Conservation (phyloP, 1,140 invertebrate genomes). For the Nebria ingens region DNA sequence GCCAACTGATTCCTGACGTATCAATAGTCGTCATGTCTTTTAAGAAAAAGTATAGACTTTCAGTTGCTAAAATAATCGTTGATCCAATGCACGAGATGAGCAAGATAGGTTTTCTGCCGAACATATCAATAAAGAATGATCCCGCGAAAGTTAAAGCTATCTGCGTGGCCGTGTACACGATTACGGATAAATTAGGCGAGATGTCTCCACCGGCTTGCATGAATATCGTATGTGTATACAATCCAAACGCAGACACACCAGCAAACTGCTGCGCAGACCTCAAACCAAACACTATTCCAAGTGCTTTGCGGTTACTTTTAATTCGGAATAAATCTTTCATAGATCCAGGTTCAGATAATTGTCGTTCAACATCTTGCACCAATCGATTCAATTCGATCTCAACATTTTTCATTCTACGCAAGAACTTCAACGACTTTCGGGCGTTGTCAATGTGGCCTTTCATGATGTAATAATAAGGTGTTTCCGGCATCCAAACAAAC, state of each 20-base stretch:
- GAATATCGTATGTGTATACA: constrained; percentile 47
- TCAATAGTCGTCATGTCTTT: neutral
- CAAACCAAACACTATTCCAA: constrained; percentile 38
- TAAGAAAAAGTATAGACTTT: neutral
- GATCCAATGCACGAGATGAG: constrained; percentile 2
- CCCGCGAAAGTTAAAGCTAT: constrained; percentile 69
- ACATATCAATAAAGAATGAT: constrained; percentile 62
- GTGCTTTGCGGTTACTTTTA: constrained; percentile 35
- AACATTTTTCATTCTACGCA: constrained; percentile 67
- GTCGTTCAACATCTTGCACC: constrained; percentile 34
- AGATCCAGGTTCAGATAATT: constrained; percentile 25
- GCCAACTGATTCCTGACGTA: neutral
- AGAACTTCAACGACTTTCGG: constrained; percentile 57
- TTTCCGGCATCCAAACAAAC: constrained; percentile 72
- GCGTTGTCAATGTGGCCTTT: constrained; percentile 60
- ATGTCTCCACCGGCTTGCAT: constrained; percentile 31
- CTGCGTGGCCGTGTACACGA: constrained; percentile 45
- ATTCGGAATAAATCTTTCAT: constrained; percentile 36
- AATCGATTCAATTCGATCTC: constrained; percentile 65
- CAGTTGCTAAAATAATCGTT: neutral
- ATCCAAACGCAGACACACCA: constrained; percentile 49
- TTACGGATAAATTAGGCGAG: constrained; percentile 32
- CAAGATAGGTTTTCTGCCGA: constrained; percentile 54
- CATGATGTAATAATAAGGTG: constrained; percentile 75
- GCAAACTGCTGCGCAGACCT: constrained; percentile 48